Conservation (phyloP, 2,888 invertebrate species). For the Trissolcus brochymenae region DNA sequence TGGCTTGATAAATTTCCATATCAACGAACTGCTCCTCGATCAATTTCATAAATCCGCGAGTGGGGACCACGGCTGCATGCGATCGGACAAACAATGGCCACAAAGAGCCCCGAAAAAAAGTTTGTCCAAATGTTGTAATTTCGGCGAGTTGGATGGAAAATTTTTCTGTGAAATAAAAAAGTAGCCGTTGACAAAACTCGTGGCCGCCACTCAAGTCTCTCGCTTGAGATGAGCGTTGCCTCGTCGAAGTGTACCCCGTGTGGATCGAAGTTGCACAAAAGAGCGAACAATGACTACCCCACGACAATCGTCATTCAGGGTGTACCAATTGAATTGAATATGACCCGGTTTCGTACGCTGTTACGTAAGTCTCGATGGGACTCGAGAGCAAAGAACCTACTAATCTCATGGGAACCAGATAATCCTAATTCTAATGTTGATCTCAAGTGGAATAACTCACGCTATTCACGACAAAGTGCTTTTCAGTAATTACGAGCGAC, state of each 20-base stretch:
- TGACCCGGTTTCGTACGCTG: constrained; percentile 56
- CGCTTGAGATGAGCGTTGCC: constrained; percentile 55
- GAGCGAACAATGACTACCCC: constrained; percentile 66
- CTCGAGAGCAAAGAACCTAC: constrained; percentile 61
- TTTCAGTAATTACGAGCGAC: constrained; percentile 53
- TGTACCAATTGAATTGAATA: constrained; percentile 64
- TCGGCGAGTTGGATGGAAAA: constrained; percentile 49
- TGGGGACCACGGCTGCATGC: constrained; percentile 1
- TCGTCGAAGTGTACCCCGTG: constrained; percentile 57
- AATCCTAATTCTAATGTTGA: constrained; percentile 66
- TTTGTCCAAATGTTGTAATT: constrained; percentile 53
- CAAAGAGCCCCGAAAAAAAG: constrained; percentile 50
- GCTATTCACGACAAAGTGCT: constrained; percentile 29
- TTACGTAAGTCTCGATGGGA: constrained; percentile 59
- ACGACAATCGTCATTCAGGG: constrained; percentile 62
- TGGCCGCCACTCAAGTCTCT: constrained; percentile 52
- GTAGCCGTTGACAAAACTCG: constrained; percentile 64
- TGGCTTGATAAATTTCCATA: constrained; percentile 44
- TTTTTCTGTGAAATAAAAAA: constrained; percentile 49
- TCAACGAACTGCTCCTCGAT: constrained; percentile 41
- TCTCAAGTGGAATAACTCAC: constrained; percentile 59
- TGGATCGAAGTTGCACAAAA: constrained; percentile 68
- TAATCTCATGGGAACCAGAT: constrained; percentile 67
- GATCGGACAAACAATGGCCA: constrained; percentile 26
- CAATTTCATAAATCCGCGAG: constrained; percentile 49